Conservation (phyloP, 2,888 invertebrate species). For the Luperina nickerlii region DNA sequence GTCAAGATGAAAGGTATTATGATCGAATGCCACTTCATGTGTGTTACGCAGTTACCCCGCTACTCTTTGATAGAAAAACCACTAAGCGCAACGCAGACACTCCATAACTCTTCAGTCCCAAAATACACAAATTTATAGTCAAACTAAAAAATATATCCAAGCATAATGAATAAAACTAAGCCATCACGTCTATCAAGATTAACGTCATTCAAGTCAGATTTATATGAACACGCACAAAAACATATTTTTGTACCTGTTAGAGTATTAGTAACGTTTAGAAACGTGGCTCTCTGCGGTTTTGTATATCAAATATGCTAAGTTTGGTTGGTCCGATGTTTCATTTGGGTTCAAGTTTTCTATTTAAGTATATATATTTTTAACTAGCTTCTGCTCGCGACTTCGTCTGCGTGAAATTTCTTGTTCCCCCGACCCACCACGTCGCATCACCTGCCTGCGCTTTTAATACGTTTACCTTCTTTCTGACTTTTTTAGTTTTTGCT, state of each 20-base stretch:
- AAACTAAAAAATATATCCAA: constrained; percentile 61
- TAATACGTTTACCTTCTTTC: no score
- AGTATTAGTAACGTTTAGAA: constrained; percentile 64
- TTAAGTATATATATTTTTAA: neutral
- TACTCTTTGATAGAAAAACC: neutral
- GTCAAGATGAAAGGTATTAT: neutral
- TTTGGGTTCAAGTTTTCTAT: constrained; percentile 8
- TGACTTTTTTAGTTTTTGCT: no score
- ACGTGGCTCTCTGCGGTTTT: constrained; percentile 54
- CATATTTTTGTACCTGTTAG: constrained; percentile 67
- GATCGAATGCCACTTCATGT: neutral
- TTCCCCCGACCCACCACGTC: no score
- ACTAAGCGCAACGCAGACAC: neutral
- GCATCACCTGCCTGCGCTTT: no score
- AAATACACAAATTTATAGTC: constrained; percentile 57
- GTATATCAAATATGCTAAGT: constrained; percentile 62
- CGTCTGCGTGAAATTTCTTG: no score
- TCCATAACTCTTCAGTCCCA: constrained; percentile 33
- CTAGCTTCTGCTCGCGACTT: no score
- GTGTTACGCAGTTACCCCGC: neutral
- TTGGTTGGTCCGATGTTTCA: constrained; percentile 19
- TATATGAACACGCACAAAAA: constrained; percentile 68
- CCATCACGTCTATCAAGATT: constrained; percentile 69
- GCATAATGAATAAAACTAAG: constrained; percentile 67
- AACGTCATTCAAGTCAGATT: constrained; percentile 69